Evolutionary conservation across 2,888 invertebrate species (phyloP), one percentile per base, ranked within the genome.

Genomic region (Drosophila tanythrix): DNA sequence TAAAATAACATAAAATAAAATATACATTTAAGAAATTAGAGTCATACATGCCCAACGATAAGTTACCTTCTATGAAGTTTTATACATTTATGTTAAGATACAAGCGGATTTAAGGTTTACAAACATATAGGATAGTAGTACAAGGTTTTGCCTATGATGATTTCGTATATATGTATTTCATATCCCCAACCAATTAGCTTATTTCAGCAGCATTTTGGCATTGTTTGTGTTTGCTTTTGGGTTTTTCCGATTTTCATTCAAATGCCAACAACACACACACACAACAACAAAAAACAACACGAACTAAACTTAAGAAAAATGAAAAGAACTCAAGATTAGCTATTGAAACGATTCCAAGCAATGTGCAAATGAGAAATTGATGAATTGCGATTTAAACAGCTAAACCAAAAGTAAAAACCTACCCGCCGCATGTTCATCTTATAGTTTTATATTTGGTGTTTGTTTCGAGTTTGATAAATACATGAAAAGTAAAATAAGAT

Each of bases 351-450:
- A 69, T 48, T 50, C 29, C 74, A 60, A 60, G 64, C 61, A 70
- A 60, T 36, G 31, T 52, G 46, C 33, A 52, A 81, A 76, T 67
- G 35, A 35, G 15, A 82, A 68, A 58, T 33, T n/a, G 3, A 59
- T 70, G 29, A 69, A 75, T 71, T 71, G 31, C 55, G 55, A 60
- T 55, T 67, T 48, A 64, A 73, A 81, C 55, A 74, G 57, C 69
- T 69, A 71, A 75, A 66, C 63, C 40, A 76, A 67, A 79, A 79
- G 57, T 48, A 65, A 75, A 86, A 83, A 83, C 83, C 83, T 89
- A 89, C 83, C 83, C 72, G 74, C 68, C 70, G 69, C 82, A 77
- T 83, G 87, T 83, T 83, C 83, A 78, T 86, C 83, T 83, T 74
- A 77, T 56, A n/a, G 62, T 38, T 40, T 68, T 74, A 74, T 68